Evolutionary conservation across 2,113 vertebrate genomes (phyloP).

Genomic region (Ellobius talpinus): DNA sequence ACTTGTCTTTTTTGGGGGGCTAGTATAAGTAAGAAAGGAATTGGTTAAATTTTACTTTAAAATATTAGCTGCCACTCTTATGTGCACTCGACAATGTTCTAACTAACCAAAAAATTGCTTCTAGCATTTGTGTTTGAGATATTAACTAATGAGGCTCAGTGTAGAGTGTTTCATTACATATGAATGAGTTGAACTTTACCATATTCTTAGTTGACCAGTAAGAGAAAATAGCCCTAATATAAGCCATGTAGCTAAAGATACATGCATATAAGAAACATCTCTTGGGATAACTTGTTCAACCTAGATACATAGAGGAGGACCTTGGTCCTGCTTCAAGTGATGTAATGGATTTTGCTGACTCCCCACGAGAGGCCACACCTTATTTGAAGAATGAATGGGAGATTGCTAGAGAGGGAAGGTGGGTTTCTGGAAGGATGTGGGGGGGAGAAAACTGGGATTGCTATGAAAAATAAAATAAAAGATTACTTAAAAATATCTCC

Average conservation of each 20-base stretch:
- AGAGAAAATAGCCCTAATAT: background rate
- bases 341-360: no score
- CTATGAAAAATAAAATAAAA: no score
- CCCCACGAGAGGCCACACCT: no score
- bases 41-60: background rate
- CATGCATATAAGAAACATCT: background rate
- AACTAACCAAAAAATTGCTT: background rate
- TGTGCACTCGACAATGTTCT: background rate
- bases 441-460: no score
- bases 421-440: no score
- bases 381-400: no score
- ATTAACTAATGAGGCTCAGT: background rate
- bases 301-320: no score
- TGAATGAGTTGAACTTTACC: background rate
- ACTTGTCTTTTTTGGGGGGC: background rate
- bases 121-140: background rate
- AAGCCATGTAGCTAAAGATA: background rate
- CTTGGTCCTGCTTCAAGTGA: no score
- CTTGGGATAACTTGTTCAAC: no score
- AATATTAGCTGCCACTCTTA: background rate
- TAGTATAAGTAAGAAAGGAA: background rate
- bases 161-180: fast-evolving
- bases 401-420: no score
- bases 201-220: background rate
- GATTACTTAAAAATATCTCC: background rate